A percentile compares a stretch with the other conserved stretches of the same genome.
Evolutionary conservation across 2,797 vertebrate species (phyloP).

Genomic region (Pristis pectinata): DNA sequence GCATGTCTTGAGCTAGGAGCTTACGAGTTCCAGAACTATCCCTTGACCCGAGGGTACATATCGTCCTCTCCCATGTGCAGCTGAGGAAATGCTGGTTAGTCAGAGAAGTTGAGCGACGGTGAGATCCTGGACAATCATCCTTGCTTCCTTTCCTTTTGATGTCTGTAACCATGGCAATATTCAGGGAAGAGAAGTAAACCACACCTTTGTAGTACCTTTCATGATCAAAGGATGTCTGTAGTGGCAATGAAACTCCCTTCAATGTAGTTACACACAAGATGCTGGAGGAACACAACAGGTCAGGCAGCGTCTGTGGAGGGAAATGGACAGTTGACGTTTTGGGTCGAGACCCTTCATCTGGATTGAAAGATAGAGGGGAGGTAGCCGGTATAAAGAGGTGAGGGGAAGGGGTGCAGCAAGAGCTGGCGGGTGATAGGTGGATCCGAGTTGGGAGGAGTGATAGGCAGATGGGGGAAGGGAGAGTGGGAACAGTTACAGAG

Average conservation of each 20-base stretch:
- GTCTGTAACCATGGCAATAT: neutral
- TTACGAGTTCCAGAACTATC: neutral
- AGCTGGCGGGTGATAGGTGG: too few species aligned
- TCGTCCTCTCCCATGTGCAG: neutral
- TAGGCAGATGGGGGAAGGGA: too few species aligned
- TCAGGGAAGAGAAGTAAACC: neutral
- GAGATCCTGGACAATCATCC: neutral
- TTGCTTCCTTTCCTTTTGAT: neutral
- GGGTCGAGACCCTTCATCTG: too few species aligned
- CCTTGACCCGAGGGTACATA: neutral
- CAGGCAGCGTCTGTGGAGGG: too few species aligned
- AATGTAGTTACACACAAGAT: neutral
- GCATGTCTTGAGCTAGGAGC: neutral
- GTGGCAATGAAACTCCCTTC: neutral
- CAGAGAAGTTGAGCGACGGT: neutral
- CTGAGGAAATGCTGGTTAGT: neutral
- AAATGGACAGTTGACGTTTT: too few species aligned
- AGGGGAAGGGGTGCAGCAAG: too few species aligned
- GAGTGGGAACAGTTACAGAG: too few species aligned
- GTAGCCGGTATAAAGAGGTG: too few species aligned
- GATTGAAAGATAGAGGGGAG: too few species aligned
- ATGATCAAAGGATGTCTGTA: neutral
- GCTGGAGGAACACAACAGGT: too few species aligned
- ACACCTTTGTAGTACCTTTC: neutral
- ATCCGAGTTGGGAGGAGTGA: too few species aligned